A percentile compares a stretch with the other conserved stretches of the same genome.
These are phyloP conservation scores for Leucophenga montana DNA, from an alignment of 2,888 invertebrate species.

Conservation along the genomic window DNA sequence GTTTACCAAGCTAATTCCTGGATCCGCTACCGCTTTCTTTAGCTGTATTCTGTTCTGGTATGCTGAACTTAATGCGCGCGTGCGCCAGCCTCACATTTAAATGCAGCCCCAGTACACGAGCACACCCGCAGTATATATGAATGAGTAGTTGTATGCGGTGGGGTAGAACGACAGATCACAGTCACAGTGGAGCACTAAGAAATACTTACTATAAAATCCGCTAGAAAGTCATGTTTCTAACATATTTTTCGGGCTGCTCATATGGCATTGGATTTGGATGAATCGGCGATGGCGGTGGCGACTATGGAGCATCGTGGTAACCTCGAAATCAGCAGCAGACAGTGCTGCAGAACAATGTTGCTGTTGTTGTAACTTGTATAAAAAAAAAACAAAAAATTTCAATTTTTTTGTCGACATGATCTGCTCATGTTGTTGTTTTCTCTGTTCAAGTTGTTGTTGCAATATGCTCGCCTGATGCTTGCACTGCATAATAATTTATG, in stretches of 20 bases:
- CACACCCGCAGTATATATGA: conserved; percentile 19
- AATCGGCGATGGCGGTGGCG: conserved; percentile 29
- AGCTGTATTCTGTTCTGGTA: conserved; percentile 15
- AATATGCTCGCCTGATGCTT: conserved; percentile 35
- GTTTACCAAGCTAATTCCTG: too few species aligned
- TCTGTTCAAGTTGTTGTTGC: conserved; percentile 11
- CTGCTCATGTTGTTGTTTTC: conserved; percentile 26
- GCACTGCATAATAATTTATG: conserved; percentile 72
- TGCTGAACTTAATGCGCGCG: background rate
- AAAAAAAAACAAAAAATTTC: conserved; percentile 1
- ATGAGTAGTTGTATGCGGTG: background rate
- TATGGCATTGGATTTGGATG: conserved; percentile 40
- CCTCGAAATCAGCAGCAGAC: conserved; percentile 28
- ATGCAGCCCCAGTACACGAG: background rate
- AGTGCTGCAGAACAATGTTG: conserved; percentile 11
- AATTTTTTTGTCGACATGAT: conserved; percentile 22
- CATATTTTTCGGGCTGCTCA: conserved; percentile 31
- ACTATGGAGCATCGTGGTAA: conserved; percentile 24
- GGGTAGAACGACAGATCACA: background rate
- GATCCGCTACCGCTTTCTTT: conserved; percentile 30
- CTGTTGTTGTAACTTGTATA: conserved; percentile 15
- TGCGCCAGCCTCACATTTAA: conserved; percentile 11
- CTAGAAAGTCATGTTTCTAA: conserved; percentile 64
- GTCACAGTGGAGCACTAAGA: conserved; percentile 51
- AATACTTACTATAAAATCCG: conserved; percentile 54